Conservation (phyloP, 2,888 invertebrate genomes). For the Thymelicus acteon region DNA sequence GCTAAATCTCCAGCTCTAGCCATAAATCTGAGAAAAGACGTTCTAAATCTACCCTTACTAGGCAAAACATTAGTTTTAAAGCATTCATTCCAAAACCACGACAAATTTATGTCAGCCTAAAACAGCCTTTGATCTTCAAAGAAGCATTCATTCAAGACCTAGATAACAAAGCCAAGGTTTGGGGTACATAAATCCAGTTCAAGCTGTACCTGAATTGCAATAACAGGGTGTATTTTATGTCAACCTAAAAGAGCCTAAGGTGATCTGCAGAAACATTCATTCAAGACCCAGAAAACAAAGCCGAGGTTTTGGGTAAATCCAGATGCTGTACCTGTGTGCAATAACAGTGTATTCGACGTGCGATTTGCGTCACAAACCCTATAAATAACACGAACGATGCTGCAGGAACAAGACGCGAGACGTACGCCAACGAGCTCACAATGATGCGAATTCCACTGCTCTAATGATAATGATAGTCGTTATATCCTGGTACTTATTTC, state of each 20-base stretch:
- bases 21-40: not conserved
- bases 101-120: not conserved
- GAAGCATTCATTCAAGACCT: too few species aligned
- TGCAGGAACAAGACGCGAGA: constrained; percentile 45
- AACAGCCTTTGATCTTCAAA: too few species aligned
- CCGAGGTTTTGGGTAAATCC: not conserved
- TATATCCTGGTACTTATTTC: constrained; percentile 41
- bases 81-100: not conserved
- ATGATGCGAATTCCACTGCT: constrained; percentile 46
- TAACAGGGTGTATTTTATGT: not conserved
- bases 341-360: constrained; percentile 41
- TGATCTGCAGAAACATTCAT: not conserved
- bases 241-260: not conserved
- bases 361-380: constrained; percentile 55
- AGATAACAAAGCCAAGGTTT: too few species aligned
- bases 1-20: not conserved
- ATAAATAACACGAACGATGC: constrained; percentile 54
- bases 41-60: not conserved
- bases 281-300: not conserved
- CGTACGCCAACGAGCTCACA: constrained; percentile 48
- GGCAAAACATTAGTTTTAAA: not conserved
- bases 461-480: constrained; percentile 45
- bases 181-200: too few species aligned
- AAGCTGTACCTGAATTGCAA: too few species aligned
- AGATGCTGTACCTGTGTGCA: not conserved